Evolutionary conservation across 2,888 invertebrate species (phyloP), one percentile per base, ranked within the genome.

Genomic region (Heliconius ismenius): DNA sequence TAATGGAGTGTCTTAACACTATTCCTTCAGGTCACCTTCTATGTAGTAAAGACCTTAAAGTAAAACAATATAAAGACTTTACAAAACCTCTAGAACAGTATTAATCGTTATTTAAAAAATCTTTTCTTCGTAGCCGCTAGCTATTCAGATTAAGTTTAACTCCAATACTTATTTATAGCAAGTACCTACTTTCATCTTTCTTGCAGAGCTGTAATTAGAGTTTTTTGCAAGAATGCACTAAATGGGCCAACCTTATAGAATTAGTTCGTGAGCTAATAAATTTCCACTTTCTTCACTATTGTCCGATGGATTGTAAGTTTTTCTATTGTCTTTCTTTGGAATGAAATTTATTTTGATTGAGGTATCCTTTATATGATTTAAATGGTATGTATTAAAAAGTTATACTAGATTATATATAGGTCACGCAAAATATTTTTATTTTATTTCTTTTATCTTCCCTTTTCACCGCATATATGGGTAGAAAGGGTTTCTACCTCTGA

Each of bases 171-270:
- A 76, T 72, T 69, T 76, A 76, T 39, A 18, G 63, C 49, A 39
- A 76, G 64, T 11, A 58, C 49, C 49, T 49, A 49, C 70, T 76
- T 72, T 70, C 70, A 49, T 64, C 68, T 68, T 60, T 63, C 36
- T 54, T 76, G 28, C 54, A 26, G 18, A 43, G 24, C 68, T 43
- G 62, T 63, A 68, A 73, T 67, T 70, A 58, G n/a, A 60, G 68
- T 63, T 75, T 75, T 75, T 75, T 78, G 76, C 60, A 73, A 69
- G 73, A 73, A 76, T 78, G 76, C 76, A 70, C 70, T 76, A 60
- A 76, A 74, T 74, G 72, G 70, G 36, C 49, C 64, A 32, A 39
- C 62, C 68, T 74, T 70, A 65, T 74, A 74, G 69, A 76, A 69
- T 76, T 69, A 68, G 63, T 76, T 76, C 64, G 21, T 63, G 64